phyloP scores from a whole-genome alignment of 2,113 vertebrate genomes.

The Serinus canaria region DNA sequence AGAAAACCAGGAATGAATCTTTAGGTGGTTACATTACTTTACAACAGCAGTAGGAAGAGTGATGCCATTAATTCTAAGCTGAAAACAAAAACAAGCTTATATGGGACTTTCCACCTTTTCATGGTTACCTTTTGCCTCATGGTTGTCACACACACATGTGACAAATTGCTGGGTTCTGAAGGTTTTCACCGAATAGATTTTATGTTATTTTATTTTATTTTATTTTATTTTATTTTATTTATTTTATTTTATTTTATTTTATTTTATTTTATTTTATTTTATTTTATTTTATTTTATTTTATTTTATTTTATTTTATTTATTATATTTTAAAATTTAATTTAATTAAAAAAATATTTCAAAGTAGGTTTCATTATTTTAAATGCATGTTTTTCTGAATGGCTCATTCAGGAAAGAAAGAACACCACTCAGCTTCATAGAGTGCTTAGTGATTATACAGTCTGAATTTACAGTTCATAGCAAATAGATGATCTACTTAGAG shows the following conservation, averaged over 20 bases:
- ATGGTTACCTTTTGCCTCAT: neutral
- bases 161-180: neutral
- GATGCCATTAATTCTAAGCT: neutral
- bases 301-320: too few species aligned
- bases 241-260: neutral
- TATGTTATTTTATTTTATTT: neutral
- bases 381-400: neutral
- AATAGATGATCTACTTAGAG: neutral
- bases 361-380: neutral
- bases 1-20: neutral
- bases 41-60: neutral
- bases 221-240: neutral
- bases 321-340: too few species aligned
- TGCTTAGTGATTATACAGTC: neutral
- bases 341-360: neutral
- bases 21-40: neutral
- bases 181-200: neutral
- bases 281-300: too few species aligned
- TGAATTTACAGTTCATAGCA: neutral
- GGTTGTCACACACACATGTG: neutral
- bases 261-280: too few species aligned
- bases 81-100: neutral
- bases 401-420: neutral
- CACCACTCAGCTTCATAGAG: neutral
- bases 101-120: neutral